These are phyloP conservation scores for Gnatocerus cornutus DNA, from an alignment of 2,888 invertebrate genomes.

Conservation along the genomic window DNA sequence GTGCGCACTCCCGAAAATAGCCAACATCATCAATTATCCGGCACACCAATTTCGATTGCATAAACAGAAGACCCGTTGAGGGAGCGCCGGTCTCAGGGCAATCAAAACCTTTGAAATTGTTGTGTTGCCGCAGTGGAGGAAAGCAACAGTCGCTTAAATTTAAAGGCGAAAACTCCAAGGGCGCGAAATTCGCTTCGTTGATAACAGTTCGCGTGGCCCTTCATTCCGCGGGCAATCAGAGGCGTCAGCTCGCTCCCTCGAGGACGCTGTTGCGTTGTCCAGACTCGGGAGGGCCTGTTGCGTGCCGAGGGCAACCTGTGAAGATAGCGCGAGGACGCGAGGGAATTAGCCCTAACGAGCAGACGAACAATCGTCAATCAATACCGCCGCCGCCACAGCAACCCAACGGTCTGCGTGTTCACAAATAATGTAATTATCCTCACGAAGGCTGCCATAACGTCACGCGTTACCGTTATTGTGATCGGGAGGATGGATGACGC, in stretches of 20 bases:
- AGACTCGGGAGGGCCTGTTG: conserved; percentile 43
- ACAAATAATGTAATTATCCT: conserved; percentile 65
- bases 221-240: conserved; percentile 20
- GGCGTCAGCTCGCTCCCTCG: conserved; percentile 28
- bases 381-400: conserved; percentile 58
- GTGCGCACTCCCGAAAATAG: conserved; percentile 46
- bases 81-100: conserved; percentile 65
- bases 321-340: conserved; percentile 61
- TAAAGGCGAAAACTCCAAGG: background rate
- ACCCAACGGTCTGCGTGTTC: conserved; percentile 60
- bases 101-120: conserved; percentile 65
- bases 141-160: conserved; percentile 52
- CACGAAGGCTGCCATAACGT: conserved; percentile 54
- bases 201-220: background rate
- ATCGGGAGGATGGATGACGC: conserved; percentile 30
- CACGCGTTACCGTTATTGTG: conserved; percentile 47
- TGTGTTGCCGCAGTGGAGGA: conserved; percentile 61
- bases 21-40: conserved; percentile 58
- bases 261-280: conserved; percentile 61
- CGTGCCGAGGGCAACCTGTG: conserved; percentile 56
- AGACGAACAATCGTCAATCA: conserved; percentile 68
- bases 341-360: conserved; percentile 66
- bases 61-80: conserved; percentile 59
- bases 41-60: conserved; percentile 57
- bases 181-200: no score